phyloP scores from a whole-genome alignment of 1,140 invertebrate genomes.

The Episyrphus balteatus region DNA sequence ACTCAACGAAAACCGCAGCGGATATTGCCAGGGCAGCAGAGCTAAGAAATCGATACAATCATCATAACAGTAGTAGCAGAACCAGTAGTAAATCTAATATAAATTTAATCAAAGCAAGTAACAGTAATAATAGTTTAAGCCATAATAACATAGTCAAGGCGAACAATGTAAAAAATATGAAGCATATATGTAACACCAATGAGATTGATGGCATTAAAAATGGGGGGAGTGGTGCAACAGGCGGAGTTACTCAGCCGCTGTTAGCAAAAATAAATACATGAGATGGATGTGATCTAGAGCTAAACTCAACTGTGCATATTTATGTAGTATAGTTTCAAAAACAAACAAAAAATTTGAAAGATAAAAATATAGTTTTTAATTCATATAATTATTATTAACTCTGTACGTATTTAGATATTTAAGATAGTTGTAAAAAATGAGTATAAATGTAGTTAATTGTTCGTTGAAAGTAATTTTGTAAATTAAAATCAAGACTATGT shows the following conservation, averaged over 20 bases:
- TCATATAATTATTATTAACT: no score
- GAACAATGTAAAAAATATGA: constrained; percentile 18
- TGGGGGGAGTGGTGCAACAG: constrained; percentile 4
- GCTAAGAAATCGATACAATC: constrained; percentile 4
- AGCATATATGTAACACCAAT: constrained; percentile 7
- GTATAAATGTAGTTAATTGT: neutral
- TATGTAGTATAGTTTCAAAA: constrained; percentile 10
- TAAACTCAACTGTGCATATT: neutral
- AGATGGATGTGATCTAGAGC: neutral
- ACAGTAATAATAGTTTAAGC: constrained; percentile 8
- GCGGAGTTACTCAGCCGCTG: constrained; percentile 26
- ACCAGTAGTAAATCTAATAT: constrained; percentile 1
- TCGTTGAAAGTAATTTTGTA: neutral
- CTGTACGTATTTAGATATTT: neutral
- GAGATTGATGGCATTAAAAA: neutral
- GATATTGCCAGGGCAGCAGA: neutral
- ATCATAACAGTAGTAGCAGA: constrained; percentile 8
- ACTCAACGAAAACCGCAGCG: constrained; percentile 1
- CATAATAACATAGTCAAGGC: constrained; percentile 9
- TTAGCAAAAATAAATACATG: constrained; percentile 31
- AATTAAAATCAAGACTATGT: no score
- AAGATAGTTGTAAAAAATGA: neutral
- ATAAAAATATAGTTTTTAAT: neutral
- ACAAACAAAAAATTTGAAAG: constrained; percentile 1
- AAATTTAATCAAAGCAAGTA: neutral